Base-by-base conservation (phyloP, 2,888 invertebrate species). In the Oasisia sp. region DNA sequence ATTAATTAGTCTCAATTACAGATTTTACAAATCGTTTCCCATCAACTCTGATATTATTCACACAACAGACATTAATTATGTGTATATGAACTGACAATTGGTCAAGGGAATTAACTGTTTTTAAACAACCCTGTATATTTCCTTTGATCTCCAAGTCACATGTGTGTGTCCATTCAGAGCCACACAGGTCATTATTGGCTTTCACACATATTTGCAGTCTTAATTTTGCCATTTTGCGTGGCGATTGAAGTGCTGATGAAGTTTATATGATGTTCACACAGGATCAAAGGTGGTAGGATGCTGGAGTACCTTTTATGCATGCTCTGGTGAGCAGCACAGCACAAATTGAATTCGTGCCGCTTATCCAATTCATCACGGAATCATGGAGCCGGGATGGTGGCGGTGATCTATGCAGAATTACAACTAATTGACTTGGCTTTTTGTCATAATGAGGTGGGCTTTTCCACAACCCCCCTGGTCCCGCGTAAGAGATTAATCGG, bases 171-270 rank as follows among this genome's bases (percentile, higher is more conserved):
- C 27, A 7, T 27, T 19, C 19, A 74, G 7, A 7, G 74, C 19
- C 4, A 2, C 74, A 74, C 74, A 74, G 74, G 74, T 74, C 74
- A 74, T 74, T 74, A 74, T 74, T 74, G 74, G 74, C 74, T 74
- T 74, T 74, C 74, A 74, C 74, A 74, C 74, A 74, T 74, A 74
- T 74, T 74, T 74, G 74, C 74, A 74, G 74, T 74, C 74, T 74
- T 74, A 74, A 74, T 74, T 74, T 74, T 74, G 14, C 74, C 74
- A 74, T 74, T 74, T 74, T 74, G 27, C 19, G 19, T 74, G 38
- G 74, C 74, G 74, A 74, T 74, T 74, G 74, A 74, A 74, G 74
- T 74, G 74, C 27, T 74, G 74, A 74, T n/a, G 74, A 74, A 74
- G 74, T 74, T 74, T 74, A 74, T 74, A 74, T 27, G 74, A 74